These are phyloP conservation scores for Plebejus melissa DNA, from an alignment of 2,888 invertebrate genomes.

Conservation along the genomic window DNA sequence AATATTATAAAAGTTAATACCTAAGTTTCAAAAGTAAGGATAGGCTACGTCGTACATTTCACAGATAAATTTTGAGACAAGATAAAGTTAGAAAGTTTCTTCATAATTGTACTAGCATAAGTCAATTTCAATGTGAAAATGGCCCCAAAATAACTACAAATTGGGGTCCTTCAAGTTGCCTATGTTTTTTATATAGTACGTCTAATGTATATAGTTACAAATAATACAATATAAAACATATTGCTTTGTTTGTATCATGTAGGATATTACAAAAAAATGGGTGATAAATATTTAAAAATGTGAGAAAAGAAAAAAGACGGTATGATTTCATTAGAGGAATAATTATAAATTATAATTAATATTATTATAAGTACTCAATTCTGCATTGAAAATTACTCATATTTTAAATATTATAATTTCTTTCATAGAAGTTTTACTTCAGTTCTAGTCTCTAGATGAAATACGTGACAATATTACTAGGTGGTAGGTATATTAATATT, in stretches of 20 bases:
- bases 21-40: background rate
- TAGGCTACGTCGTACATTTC: background rate
- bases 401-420: background rate
- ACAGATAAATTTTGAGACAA: background rate
- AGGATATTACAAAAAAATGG: background rate
- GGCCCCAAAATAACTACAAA: too few species aligned
- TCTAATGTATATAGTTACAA: too few species aligned
- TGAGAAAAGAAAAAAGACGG: too few species aligned
- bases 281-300: background rate
- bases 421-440: background rate
- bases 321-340: too few species aligned
- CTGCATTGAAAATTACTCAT: background rate
- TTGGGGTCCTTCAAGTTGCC: too few species aligned
- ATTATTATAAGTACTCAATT: too few species aligned
- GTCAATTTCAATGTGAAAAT: background rate
- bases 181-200: background rate
- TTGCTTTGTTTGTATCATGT: too few species aligned
- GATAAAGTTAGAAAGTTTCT: background rate
- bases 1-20: background rate
- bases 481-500: background rate
- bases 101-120: too few species aligned
- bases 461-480: background rate
- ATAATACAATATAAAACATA: too few species aligned
- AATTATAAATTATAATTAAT: too few species aligned
- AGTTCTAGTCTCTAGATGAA: background rate